Base-by-base conservation (phyloP, 2,888 invertebrate genomes). In the Apocheima hispidaria region DNA sequence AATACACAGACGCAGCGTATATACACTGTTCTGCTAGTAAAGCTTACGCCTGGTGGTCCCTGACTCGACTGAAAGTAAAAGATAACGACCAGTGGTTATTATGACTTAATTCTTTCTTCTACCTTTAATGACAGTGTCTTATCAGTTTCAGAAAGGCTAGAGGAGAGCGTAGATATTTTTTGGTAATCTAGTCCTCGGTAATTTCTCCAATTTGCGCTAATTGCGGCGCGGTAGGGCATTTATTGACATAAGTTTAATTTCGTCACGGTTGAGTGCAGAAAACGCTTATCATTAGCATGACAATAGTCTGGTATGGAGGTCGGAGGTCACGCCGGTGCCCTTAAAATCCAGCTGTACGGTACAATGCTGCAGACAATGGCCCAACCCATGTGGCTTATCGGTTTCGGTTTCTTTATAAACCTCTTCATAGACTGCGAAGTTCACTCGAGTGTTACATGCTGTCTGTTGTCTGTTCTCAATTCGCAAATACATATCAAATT, bases 311-410 rank as follows among this genome's bases (percentile, higher is more conserved):
- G 78, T 78, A 83, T 82, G 69, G 83, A 86, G 87, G 87, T 84
- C 84, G 79, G 78, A 86, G 90, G 86, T 89, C 85, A 85, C 77
- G 75, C 77, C 71, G 77, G 75, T 83, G 87, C 86, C 84, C 87
- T 83, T 83, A 86, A 84, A 86, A 84, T 81, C 78, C 73, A 79
- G 75, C 66, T 68, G 60, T 56, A 63, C 72, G 69, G 69, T 68
- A 78, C 73, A 76, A 72, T 73, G 75, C 74, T 77, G 82, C 83
- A 88, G 82, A 88, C 88, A 89, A 89, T 87, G 81, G 83, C 86
- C 86, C 85, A 81, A 80, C 90, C 89, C 85, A 88, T 84, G 72
- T 81, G 72, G 71, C 80, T 79, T 83, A 81, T 82, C 79, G 77
- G 74, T 77, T 81, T 82, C 82, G 77, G 74, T 77, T 81, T 82